Conservation (phyloP, 1,140 invertebrate genomes). For the Brachionus asplanchnoidis region DNA sequence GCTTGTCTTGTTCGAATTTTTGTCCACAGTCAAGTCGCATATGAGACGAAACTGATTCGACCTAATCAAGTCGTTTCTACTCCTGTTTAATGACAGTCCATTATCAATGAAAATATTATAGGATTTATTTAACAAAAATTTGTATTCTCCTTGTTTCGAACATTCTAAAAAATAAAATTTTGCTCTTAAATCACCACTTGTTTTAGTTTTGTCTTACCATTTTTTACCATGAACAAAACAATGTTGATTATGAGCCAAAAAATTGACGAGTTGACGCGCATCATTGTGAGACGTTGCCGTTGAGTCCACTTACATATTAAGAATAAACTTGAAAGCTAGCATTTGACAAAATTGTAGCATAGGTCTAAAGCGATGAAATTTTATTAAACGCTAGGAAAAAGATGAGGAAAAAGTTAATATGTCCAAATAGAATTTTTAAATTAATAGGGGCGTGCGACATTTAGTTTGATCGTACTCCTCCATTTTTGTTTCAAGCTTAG, state of each 20-base stretch:
- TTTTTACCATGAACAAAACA: neutral
- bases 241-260: neutral
- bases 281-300: neutral
- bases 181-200: neutral
- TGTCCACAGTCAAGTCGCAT: neutral
- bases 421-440: neutral
- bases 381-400: neutral
- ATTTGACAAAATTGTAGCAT: neutral
- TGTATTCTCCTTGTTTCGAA: neutral
- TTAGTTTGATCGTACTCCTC: neutral
- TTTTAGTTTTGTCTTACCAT: neutral
- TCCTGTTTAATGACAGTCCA: neutral
- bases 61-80: neutral
- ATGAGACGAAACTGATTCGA: neutral
- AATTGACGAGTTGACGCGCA: neutral
- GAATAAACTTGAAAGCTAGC: neutral
- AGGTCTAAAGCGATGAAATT: neutral
- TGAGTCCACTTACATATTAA: neutral
- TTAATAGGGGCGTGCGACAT: slow-evolving; percentile 36
- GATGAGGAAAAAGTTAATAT: neutral
- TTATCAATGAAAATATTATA: neutral
- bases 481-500: slow-evolving; percentile 18
- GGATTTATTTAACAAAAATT: slow-evolving; percentile 27
- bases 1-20: neutral
- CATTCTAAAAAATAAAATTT: neutral